Conservation (phyloP, 2,797 vertebrate genomes). For the Lacerta bilineata region DNA sequence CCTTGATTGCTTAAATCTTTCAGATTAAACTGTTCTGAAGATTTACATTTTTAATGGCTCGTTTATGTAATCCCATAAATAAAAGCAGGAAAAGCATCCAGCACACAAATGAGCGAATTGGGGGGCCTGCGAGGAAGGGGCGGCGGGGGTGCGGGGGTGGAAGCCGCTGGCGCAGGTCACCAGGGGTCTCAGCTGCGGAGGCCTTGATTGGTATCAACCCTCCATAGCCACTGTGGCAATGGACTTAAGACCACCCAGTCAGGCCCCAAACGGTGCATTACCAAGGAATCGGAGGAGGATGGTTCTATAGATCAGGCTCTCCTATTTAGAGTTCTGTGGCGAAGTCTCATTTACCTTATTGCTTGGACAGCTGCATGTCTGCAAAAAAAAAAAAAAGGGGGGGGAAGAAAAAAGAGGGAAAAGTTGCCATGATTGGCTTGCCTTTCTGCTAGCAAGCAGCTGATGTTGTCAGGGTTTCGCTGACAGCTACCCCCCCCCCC, state of each 20-base stretch:
- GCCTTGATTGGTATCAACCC: constrained; percentile 86
- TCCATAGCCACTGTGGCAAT: constrained; percentile 83
- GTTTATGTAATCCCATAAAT: constrained; percentile 92
- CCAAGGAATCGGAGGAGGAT: constrained; percentile 79
- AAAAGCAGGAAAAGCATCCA: constrained; percentile 85
- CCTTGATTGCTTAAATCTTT: constrained; percentile 86
- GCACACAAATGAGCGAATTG: constrained; percentile 85
- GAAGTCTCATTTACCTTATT: constrained; percentile 85
- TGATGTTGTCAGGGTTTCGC: constrained; percentile 72
- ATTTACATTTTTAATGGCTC: constrained; percentile 92
- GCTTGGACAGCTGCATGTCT: constrained; percentile 86
- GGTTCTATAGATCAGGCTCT: constrained; percentile 83
- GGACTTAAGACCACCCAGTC: constrained; percentile 90
- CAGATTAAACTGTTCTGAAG: constrained; percentile 87
- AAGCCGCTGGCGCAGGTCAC: constrained; percentile 85
- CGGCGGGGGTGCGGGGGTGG: constrained; percentile 77
- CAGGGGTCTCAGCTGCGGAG: constrained; percentile 85
- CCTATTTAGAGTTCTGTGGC: constrained; percentile 83
- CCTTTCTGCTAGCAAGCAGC: constrained; percentile 75
- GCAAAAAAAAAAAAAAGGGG: constrained; percentile 69
- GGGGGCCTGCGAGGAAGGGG: constrained; percentile 66
- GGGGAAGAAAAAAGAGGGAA: constrained; percentile 55
- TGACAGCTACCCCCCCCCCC: not conserved
- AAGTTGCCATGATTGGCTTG: constrained; percentile 79
- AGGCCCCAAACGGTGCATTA: constrained; percentile 84